A percentile compares a stretch with the other conserved stretches of the same genome.
Conservation (phyloP, 1,140 invertebrate species). For the Drosophila busckii region DNA sequence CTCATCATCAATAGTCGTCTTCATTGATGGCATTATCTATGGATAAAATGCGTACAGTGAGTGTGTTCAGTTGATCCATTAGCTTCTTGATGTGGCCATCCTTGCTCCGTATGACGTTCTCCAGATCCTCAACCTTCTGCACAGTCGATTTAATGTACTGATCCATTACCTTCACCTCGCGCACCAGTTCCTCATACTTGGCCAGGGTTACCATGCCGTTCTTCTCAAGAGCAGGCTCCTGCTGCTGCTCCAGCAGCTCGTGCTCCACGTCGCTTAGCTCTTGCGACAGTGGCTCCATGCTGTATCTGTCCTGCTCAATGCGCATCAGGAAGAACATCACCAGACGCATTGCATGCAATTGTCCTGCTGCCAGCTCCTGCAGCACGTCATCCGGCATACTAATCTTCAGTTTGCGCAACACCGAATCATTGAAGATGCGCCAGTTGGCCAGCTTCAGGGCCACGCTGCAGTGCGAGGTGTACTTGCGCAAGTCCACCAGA, state of each 20-base stretch:
- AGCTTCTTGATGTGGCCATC: constrained; percentile 81
- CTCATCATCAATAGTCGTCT: no score
- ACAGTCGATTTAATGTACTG: constrained; percentile 10
- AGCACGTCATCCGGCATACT: constrained; percentile 81
- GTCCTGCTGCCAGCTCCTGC: constrained; percentile 81
- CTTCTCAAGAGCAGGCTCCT: constrained; percentile 80
- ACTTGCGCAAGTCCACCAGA: constrained; percentile 86
- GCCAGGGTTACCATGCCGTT: no score
- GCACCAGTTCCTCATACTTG: constrained; percentile 77
- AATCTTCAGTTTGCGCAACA: constrained; percentile 83
- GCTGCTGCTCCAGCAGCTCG: no score
- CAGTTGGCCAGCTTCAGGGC: constrained; percentile 86
- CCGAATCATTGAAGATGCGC: constrained; percentile 85
- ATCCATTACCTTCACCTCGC: constrained; percentile 78
- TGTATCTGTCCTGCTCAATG: constrained; percentile 6
- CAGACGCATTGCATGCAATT: constrained; percentile 82
- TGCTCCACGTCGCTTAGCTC: no score
- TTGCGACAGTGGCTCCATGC: no score
- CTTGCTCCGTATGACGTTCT: constrained; percentile 80
- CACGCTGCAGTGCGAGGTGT: constrained; percentile 83
- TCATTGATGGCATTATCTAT: no score
- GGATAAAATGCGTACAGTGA: no score
- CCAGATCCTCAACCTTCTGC: constrained; percentile 78
- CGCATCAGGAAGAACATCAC: constrained; percentile 79
- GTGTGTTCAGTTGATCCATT: constrained; percentile 13